These are phyloP conservation scores for Zophobas atratus DNA, from an alignment of 1,140 invertebrate genomes.

Conservation along the genomic window DNA sequence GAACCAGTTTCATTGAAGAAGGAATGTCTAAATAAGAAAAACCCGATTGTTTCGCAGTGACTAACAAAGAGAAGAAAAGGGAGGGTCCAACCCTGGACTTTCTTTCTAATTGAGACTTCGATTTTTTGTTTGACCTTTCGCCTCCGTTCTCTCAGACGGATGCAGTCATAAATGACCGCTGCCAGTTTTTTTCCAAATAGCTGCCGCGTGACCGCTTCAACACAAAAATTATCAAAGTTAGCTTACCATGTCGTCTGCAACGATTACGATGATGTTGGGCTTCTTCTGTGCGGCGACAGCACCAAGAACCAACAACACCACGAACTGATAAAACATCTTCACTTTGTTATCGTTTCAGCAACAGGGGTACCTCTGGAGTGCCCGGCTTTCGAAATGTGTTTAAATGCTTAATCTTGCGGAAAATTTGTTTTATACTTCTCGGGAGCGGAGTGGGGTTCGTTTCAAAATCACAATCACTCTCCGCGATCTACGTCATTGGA, in stretches of 20 bases:
- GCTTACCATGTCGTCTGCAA: constrained; percentile 76
- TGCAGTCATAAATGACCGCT: background rate
- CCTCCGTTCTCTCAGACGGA: background rate
- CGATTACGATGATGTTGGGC: constrained; percentile 75
- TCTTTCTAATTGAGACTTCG: background rate
- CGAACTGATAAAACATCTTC: constrained; percentile 9
- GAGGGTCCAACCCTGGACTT: background rate
- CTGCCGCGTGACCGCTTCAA: background rate
- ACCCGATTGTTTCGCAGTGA: constrained; percentile 27
- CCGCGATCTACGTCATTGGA: constrained; percentile 23
- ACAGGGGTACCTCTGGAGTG: background rate
- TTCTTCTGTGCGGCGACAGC: constrained; percentile 51
- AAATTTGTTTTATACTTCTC: constrained; percentile 36
- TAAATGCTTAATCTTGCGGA: constrained; percentile 43
- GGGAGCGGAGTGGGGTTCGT: constrained; percentile 22
- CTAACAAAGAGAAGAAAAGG: background rate
- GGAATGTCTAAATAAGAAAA: constrained; percentile 18
- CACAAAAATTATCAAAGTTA: constrained; percentile 1
- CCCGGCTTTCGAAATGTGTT: constrained; percentile 21
- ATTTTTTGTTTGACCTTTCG: background rate
- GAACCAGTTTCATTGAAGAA: constrained; percentile 27
- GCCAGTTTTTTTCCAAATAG: too few species aligned
- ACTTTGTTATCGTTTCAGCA: background rate
- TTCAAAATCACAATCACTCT: constrained; percentile 41
- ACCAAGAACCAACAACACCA: constrained; percentile 1